Evolutionary conservation across 2,888 invertebrate genomes (phyloP), one percentile per base, ranked within the genome.

Genomic region (Sabellastarte sp.): DNA sequence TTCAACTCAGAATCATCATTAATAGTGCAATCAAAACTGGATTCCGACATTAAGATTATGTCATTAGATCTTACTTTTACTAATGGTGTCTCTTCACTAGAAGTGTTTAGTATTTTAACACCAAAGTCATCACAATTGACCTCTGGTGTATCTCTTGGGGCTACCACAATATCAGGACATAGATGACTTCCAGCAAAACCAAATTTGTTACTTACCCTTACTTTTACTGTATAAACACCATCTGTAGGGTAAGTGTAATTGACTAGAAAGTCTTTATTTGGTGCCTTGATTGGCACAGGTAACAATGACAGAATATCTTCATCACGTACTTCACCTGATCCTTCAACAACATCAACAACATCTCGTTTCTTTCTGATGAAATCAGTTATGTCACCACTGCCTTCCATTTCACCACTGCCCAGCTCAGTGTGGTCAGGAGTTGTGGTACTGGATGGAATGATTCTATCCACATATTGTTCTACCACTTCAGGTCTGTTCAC

Each of bases 131-230:
- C 51, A 57, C 69, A 70, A 1, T 31, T 1, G n/a, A 60, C 32
- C 0, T 28, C 26, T 20, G 28, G 29, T 10, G 32, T 20, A 15
- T 33, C 26, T 1, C 41, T 31, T 3, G 56, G 26, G 2, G 66
- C 74, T 1, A 80, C 76, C 29, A 75, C 67, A 1, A 81, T 70
- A 1, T 65, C 65, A 0, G 79, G 80, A 68, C 82, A 82, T 3
- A 81, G 71, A 1, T 58, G 63, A 4, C 77, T 74, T 26, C 62
- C 63, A 20, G 69, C 73, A 10, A 62, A 61, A 26, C 75, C 73
- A 60, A 81, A 81, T 2, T 65, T 68, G 62, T 82, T 82, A 30
- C 58, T 58, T 1, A 71, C 77, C 0, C 64, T 75, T 2, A 76
- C 76, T 29, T 66, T 72, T 32, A 80, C 72, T 0, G 61, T 61